phyloP scores from a whole-genome alignment of 1,140 invertebrate species.

The Aricia agestis region DNA sequence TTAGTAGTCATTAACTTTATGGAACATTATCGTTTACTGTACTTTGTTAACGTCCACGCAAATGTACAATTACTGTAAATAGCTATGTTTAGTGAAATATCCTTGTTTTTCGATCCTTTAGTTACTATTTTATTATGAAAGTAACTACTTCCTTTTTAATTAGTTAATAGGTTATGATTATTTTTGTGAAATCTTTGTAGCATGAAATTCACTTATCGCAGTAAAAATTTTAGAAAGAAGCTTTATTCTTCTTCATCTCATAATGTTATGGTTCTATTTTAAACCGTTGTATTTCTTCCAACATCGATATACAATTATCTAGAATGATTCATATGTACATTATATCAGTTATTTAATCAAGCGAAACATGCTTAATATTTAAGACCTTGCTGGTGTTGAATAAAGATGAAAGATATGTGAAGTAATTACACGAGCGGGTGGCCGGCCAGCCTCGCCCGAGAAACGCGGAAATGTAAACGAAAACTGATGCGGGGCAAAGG shows the following conservation, averaged over 20 bases:
- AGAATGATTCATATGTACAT: constrained; percentile 4
- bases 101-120: no score
- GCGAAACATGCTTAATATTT: constrained; percentile 9
- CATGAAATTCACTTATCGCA: no score
- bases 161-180: no score
- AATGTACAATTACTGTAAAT: no score
- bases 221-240: no score
- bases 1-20: neutral
- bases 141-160: no score
- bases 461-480: constrained; percentile 6
- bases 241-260: no score
- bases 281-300: neutral
- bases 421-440: neutral
- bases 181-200: no score
- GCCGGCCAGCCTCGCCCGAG: neutral
- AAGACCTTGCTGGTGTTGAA: constrained; percentile 5
- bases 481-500: constrained; percentile 4
- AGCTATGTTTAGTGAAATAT: no score
- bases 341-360: neutral
- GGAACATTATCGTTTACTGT: neutral
- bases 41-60: neutral
- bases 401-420: constrained; percentile 7
- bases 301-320: neutral
- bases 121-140: no score
- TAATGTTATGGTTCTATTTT: neutral